Evolutionary conservation across 2,888 invertebrate species (phyloP).

Genomic region (Lordiphosa fenestrarum): DNA sequence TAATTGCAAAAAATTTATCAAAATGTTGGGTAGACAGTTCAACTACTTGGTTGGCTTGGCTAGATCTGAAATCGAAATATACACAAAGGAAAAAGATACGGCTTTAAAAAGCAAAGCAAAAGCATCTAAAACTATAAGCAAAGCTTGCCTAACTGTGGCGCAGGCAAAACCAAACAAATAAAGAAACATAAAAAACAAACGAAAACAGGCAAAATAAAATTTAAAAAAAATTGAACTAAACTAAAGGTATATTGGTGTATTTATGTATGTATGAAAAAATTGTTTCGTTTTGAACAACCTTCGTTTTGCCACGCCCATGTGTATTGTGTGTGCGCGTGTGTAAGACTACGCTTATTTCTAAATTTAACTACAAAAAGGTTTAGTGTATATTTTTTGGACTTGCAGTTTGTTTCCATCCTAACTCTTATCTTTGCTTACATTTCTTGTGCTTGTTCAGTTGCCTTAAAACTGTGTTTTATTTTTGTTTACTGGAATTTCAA

Average conservation of each 20-base stretch:
- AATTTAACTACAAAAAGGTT: constrained; percentile 65
- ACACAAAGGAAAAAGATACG: constrained; percentile 19
- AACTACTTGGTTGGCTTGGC: constrained; percentile 65
- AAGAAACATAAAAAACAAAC: constrained; percentile 43
- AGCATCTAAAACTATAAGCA: constrained; percentile 31
- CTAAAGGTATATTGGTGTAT: constrained; percentile 10
- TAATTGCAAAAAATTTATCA: neutral
- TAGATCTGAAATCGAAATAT: constrained; percentile 59
- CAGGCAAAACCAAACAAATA: constrained; percentile 19
- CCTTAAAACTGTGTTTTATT: constrained; percentile 37
- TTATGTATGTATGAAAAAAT: constrained; percentile 11
- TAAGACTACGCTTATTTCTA: constrained; percentile 56
- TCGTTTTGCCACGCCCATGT: constrained; percentile 39
- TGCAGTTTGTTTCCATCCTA: constrained; percentile 37
- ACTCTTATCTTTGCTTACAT: constrained; percentile 25
- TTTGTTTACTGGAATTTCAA: constrained; percentile 16
- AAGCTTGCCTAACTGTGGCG: constrained; percentile 45
- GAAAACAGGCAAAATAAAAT: constrained; percentile 47
- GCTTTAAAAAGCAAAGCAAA: constrained; percentile 9
- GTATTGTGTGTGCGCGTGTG: constrained; percentile 25
- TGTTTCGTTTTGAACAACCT: constrained; percentile 43
- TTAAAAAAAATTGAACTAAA: constrained; percentile 30
- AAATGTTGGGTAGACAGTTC: constrained; percentile 8
- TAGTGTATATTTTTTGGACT: constrained; percentile 64
- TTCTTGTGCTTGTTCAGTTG: constrained; percentile 21